Evolutionary conservation across 1,140 invertebrate species (phyloP), one percentile per base, ranked within the genome.

Genomic region (Bombus sibiricus): DNA sequence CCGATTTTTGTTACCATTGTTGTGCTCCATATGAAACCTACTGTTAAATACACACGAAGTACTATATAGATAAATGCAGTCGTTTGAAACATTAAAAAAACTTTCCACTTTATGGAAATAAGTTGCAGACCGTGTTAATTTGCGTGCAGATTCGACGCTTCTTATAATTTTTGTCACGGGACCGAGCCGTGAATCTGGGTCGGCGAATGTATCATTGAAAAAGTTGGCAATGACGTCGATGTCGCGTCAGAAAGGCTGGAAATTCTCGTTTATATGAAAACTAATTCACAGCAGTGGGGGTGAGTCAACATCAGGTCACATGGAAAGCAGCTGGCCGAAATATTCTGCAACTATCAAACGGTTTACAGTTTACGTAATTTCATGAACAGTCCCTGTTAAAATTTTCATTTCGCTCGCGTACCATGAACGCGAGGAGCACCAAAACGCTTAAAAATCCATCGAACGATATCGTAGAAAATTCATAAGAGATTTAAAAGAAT

Each of bases 91-190:
- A 1, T 8, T 8, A 6, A 32, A 18, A 18, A 66, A 66, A 8
- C 47, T 18, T 37, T 28, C 18, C 34, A 39, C 12, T 15, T 13
- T 25, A 15, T 32, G 6, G 34, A 32, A 34, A 83, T 22, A 53
- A 53, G 47, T 53, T 32, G 47, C 47, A 12, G 34, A 22, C 32
- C 18, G 18, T 62, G 59, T 62, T 62, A n/a, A 69, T 57, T 41
- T 32, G 62, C 64, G 62, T 53, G 34, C 43, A 9, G n/a, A 41
- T 37, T n/a, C 41, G 10, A 37, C 9, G 37, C 18, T 84, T 25
- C 66, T 84, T 79, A 72, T 79, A 57, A 84, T 84, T 84, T 84
- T 79, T 59, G 64, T 84, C 82, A 47, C 75, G 66, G 37, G 37
- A 37, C n/a, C 15, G 53, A 59, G 39, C 39, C 37, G 39, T 5